Evolutionary conservation across 2,113 vertebrate species (phyloP), one percentile per base, ranked within the genome.

Genomic region (Pimephales promelas): DNA sequence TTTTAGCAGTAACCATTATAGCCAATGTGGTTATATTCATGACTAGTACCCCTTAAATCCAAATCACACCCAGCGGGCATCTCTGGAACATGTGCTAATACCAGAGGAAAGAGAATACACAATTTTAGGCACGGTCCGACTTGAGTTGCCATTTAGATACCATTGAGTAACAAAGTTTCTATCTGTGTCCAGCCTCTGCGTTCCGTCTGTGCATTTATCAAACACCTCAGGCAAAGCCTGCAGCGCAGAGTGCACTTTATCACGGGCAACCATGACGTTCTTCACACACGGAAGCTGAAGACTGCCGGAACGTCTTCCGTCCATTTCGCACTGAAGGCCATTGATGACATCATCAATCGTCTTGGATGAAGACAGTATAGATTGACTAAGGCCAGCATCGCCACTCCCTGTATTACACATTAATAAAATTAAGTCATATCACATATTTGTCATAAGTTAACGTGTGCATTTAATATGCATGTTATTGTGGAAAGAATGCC

Each of bases 51-150:
- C 61, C 36, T 71, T 16, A 9, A 52, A 4, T 16, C 13, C 10
- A 49, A 47, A 47, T 87, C 47, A 98, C 9, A 98, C 95, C 96
- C 97, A 98, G 43, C 93, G 93, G 66, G 92, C 89, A 82, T 90
- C 92, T 45, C 76, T 70, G 45, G 91, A 86, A 22, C 82, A 80
- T 0, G 40, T 61, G 59, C 83, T 64, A n/a, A 83, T 64, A 31
- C 83, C 90, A 24, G 89, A 79, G 43, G 79, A 88, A 5, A 92
- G 84, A 16, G 89, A 83, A 16, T 87, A 88, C 10, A 93, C 81
- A 0, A 61, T 54, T 88, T 95, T 93, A 43, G 90, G 91, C 36
- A 91, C 84, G 0, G 77, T 85, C 75, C 86, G 92, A 74, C 14
- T 71, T 82, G 80, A 88, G 61, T 43, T 14, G 47, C 8, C 11